Evolutionary conservation across 1,140 invertebrate species (phyloP).

Genomic region (Drosophila quadrilineata): DNA sequence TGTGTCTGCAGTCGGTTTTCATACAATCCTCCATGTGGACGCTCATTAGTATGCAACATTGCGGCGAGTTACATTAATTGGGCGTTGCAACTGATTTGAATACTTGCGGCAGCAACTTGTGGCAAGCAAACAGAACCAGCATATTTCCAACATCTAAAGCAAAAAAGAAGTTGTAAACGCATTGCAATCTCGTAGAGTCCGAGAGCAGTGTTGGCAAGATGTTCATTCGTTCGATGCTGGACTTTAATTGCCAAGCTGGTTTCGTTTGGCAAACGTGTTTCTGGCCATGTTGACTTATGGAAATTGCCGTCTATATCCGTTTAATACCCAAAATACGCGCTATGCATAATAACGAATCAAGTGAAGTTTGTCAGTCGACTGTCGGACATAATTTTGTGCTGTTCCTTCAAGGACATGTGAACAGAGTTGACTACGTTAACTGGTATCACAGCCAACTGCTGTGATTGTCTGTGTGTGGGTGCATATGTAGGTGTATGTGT

Average conservation of each 20-base stretch:
- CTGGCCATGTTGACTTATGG: slow-evolving; percentile 72
- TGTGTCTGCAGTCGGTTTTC: too few relatives aligned
- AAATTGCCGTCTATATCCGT: slow-evolving; percentile 73
- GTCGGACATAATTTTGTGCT: slow-evolving; percentile 31
- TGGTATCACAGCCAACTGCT: background rate
- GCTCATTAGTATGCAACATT: slow-evolving; percentile 79
- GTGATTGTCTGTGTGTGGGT: too few relatives aligned
- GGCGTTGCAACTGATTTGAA: slow-evolving; percentile 80
- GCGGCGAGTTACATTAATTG: slow-evolving; percentile 77
- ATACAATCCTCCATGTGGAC: slow-evolving; percentile 6
- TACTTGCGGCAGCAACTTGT: too few relatives aligned
- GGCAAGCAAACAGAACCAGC: slow-evolving; percentile 17
- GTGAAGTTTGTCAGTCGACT: too few relatives aligned
- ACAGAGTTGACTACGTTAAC: slow-evolving; percentile 12
- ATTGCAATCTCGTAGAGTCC: too few relatives aligned
- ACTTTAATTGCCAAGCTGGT: slow-evolving; percentile 63
- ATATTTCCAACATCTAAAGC: too few relatives aligned
- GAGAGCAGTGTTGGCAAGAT: too few relatives aligned
- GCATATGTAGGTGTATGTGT: too few relatives aligned
- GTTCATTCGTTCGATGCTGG: slow-evolving; percentile 19
- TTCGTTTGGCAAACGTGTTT: too few relatives aligned
- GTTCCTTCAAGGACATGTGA: slow-evolving; percentile 51
- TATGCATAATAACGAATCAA: slow-evolving; percentile 69
- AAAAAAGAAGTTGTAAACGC: too few relatives aligned
- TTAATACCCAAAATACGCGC: slow-evolving; percentile 63